Evolutionary conservation across 23 tunicate genomes (phyloP).

Genomic region (Styela plicata): DNA sequence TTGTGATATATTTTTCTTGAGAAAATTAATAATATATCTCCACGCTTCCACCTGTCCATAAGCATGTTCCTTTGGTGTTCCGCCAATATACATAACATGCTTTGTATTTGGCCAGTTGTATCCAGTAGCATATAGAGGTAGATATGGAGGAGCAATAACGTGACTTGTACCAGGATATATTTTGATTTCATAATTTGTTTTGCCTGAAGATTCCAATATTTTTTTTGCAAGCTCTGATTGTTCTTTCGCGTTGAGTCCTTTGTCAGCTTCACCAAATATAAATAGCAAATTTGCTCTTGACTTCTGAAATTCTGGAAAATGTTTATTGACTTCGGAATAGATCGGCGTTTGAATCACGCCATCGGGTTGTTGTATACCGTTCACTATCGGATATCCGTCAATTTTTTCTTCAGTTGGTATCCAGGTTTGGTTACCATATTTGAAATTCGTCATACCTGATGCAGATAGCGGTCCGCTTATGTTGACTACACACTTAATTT

Average conservation of each 20-base stretch:
- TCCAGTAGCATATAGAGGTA: not conserved
- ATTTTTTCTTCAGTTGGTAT: not conserved
- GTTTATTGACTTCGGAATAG: not conserved
- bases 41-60: not conserved
- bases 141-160: conserved; percentile 6
- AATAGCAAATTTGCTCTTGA: not conserved
- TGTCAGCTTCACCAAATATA: not conserved
- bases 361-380: not conserved
- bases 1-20: too few species aligned
- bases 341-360: not conserved
- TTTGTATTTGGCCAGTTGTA: not conserved
- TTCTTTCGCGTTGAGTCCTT: not conserved
- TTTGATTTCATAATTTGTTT: not conserved
- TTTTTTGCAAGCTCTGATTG: not conserved
- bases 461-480: not conserved
- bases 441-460: not conserved
- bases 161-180: conserved; percentile 14
- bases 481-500: not conserved
- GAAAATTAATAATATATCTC: not conserved
- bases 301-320: not conserved
- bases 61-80: not conserved
- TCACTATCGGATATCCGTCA: not conserved
- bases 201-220: not conserved
- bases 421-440: not conserved
- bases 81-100: not conserved